Base-by-base conservation (phyloP, 2,888 invertebrate species). In the Eurytoma californica region DNA sequence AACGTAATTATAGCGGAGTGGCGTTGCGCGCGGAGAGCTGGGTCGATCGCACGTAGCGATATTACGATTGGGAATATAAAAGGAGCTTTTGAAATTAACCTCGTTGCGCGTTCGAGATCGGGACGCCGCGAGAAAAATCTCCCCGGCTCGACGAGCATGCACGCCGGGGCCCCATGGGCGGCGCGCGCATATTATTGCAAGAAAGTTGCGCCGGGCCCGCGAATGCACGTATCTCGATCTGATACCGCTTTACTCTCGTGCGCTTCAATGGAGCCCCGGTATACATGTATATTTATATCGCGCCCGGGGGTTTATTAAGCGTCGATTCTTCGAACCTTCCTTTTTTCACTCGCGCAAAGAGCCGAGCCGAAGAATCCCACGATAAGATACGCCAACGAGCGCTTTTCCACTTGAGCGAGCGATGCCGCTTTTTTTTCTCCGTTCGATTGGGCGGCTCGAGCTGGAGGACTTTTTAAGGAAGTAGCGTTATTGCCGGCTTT, bases 61-160 rank as follows among this genome's bases (percentile, higher is more conserved):
- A 77, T 66, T 66, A 39, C 24, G 53, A 9, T n/a, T 3, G 13
- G 18, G 28, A 51, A 51, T 72, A 51, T 58, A 72, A 73, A 73
- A 63, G 70, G 55, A 73, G 74, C 69, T 53, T 66, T 70, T 77
- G 72, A 74, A 74, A 77, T 80, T 77, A 77, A 77, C 73, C 80
- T 77, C 80, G 66, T 69, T 80, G 60, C 65, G 51, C 60, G 63
- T 30, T 72, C 72, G 61, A 14, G 55, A 63, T 60, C 63, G 58
- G 20, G 68, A 30, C 57, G 55, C 28, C 55, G 39, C 14, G 14
- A 58, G 76, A 73, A 72, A 70, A 47, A 53, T 57, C n/a, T 14
- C 1, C 5, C n/a, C 51, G 58, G 28, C 39, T 39, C 39, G 5
- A 39, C 39, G 39, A 9, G 39, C 39, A 39, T 39, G 39, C 39